Base-by-base conservation (phyloP, 2,888 invertebrate species). In the Acrobasis consociella region DNA sequence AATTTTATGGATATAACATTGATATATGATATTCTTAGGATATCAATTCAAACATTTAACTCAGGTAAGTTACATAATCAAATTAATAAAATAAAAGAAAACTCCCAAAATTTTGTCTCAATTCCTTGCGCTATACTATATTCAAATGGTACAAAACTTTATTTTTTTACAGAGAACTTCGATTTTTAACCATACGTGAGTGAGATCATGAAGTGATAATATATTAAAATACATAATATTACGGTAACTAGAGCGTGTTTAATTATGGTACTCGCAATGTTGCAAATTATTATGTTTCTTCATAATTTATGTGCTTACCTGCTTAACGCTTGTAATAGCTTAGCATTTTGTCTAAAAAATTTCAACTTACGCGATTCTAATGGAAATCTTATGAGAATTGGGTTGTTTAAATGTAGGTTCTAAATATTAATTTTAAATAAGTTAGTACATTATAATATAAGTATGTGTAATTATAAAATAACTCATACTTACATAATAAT, bases 221-320 rank as follows among this genome's bases (percentile, higher is more conserved):
- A 16, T 31, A 22, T 50, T 16, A 51, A 50, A 60, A 50, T 60
- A 59, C 49, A 50, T 59, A 15, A 59, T 59, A 51, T 60, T 60
- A 46, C 13, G 49, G 49, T 62, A 62, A 55, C 37, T 53, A 62
- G 62, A 62, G 62, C 62, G 62, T 55, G 55, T 9, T 62, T 62
- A 55, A 49, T 62, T 55, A 62, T 62, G 62, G 62, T 49, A 62
- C 49, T 49, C 13, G 62, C 17, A 62, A 55, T 49, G 55, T 56
- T 62, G 37, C 38, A 49, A 62, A 62, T 52, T 49, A 55, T 55
- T 38, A 37, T 37, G 55, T 52, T 60, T 46, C 60, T 60, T 52
- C 42, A 52, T 46, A 42, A 53, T 52, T 58, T n/a, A 49, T 60
- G 39, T 62, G 49, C 37, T 46, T 39, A 46, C 17, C 9, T 58